Conservation (phyloP, 2,797 vertebrate genomes). For the Acrocephalus scirpaceus region DNA sequence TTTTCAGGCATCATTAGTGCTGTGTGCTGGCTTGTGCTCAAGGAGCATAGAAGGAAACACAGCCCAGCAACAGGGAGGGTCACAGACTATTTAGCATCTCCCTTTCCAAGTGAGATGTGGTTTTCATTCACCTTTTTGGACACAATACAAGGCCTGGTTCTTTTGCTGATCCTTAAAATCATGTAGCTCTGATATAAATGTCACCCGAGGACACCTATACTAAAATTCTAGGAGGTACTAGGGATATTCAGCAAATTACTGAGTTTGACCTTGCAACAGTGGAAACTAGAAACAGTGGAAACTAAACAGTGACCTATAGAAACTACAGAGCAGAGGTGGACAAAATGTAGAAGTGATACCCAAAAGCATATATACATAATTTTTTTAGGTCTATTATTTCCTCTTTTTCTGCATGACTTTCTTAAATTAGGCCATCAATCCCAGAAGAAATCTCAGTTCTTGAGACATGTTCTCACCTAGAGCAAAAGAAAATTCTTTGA, state of each 20-base stretch:
- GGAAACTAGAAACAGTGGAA: too few species aligned
- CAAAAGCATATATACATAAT: neutral
- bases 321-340: neutral
- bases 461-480: neutral
- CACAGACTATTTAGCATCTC: neutral
- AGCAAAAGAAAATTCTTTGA: neutral
- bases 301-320: too few species aligned
- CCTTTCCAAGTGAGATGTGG: neutral
- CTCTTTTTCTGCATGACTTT: neutral
- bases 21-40: neutral
- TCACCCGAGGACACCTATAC: too few species aligned
- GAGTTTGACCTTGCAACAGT: neutral
- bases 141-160: neutral
- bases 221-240: neutral
- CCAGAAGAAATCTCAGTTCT: constrained; percentile 7
- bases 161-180: neutral
- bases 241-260: neutral
- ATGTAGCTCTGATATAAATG: neutral
- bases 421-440: constrained; percentile 7
- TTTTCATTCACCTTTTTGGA: fast-evolving
- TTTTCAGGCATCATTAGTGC: neutral
- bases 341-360: neutral
- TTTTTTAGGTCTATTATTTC: neutral
- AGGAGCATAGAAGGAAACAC: neutral
- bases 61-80: neutral